Evolutionary conservation across 2,888 invertebrate species (phyloP).

Genomic region (Limnephilus marmoratus): DNA sequence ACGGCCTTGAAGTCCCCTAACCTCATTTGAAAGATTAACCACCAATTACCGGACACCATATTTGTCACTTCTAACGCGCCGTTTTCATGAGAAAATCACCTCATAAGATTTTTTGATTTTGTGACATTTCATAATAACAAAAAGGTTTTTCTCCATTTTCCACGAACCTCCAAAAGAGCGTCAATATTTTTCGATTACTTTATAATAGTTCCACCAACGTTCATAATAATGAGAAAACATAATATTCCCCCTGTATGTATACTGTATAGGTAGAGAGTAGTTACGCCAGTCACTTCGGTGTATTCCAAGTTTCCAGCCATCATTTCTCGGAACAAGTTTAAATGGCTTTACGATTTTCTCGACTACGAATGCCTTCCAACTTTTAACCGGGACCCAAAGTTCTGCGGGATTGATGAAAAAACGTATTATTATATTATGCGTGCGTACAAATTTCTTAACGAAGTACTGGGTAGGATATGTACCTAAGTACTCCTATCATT

Average conservation of each 20-base stretch:
- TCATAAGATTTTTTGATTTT: too few species aligned
- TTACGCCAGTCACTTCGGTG: neutral
- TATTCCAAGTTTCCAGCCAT: constrained; percentile 38
- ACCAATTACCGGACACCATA: too few species aligned
- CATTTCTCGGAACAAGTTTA: constrained; percentile 59
- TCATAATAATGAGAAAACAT: neutral
- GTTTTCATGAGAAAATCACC: too few species aligned
- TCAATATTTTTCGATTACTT: too few species aligned
- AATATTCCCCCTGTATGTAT: neutral
- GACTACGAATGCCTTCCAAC: constrained; percentile 45
- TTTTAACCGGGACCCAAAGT: constrained; percentile 42
- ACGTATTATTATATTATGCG: neutral
- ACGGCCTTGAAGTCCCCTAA: too few species aligned
- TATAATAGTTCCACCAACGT: neutral
- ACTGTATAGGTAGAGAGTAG: neutral
- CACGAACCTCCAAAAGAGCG: too few species aligned
- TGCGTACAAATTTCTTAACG: neutral
- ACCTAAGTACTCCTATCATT: neutral
- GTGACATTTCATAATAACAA: too few species aligned
- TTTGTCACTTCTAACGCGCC: too few species aligned
- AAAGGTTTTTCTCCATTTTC: too few species aligned
- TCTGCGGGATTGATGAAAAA: constrained; percentile 44
- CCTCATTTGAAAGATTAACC: too few species aligned
- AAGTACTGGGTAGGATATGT: neutral
- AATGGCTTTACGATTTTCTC: constrained; percentile 62